Evolutionary conservation across 30 jellyfish, hydroid and myxozoan species (phyloP), one percentile per base, ranked within the genome.

Genomic region (Aurelia aurita): DNA sequence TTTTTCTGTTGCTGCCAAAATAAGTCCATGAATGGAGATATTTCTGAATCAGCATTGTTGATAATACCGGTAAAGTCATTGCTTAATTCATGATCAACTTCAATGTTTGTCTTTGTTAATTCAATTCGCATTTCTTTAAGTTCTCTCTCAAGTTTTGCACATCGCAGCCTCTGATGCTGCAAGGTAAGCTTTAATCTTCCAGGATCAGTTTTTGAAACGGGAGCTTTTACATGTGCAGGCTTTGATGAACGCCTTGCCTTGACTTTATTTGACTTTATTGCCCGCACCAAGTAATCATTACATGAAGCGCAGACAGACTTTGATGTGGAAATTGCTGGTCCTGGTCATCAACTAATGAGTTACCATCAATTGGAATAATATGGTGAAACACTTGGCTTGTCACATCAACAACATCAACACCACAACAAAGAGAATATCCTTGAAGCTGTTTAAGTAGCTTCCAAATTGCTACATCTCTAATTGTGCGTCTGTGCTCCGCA

Each of bases 201-300:
- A 20, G 85, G 91, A 26, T 25, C 62, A 46, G 83, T 45, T 46
- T 34, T 45, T 29, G 87, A 60, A 9, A 81, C 68, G n/a, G 91
- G 87, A 16, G 86, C 86, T 18, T 43, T 64, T 19, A 65, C 22
- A n/a, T 65, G 73, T 43, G 91, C 91, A 65, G 91, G 91, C 62
- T 60, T 39, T 60, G 70, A 62, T 26, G 46, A 57, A 18, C 57
- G 28, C 13, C 31, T 21, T 13, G 23, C 49, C 21, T 73, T 73
- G 19, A 18, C 59, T 15, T 45, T 73, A 15, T 19, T 22, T 49
- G 45, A 35, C 3, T 12, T 14, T 12, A 1, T 73, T 28, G 20
- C 51, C 6, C 51, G 8, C 22, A 35, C 7, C 12, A 13, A 80
- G 20, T 21, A n/a, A 13, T 69, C 14, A 26, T 10, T 29, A 19